Evolutionary conservation across 1,140 invertebrate species (phyloP).

Genomic region (Pseudomyrmex flavicornis): DNA sequence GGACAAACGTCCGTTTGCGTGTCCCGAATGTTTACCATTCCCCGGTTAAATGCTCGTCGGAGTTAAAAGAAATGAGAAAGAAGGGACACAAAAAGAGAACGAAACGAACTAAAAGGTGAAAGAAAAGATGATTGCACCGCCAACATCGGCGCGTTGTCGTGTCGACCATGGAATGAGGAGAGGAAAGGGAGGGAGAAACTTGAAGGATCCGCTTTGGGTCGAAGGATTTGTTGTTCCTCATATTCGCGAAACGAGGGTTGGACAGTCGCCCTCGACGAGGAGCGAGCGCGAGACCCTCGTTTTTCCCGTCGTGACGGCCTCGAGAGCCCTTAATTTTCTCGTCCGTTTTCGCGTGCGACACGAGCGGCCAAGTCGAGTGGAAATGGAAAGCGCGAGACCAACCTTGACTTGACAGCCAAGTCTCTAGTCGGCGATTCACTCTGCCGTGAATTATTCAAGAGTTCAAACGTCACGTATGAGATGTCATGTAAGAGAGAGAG

Average conservation of each 20-base stretch:
- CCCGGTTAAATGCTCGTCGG: conserved; percentile 67
- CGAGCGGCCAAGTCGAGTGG: conserved; percentile 68
- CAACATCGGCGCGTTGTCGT: conserved; percentile 62
- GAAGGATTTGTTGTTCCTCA: conserved; percentile 41
- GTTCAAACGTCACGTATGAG: conserved; percentile 73
- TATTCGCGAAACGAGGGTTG: conserved; percentile 59
- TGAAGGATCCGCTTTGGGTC: conserved; percentile 36
- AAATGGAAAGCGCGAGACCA: conserved; percentile 72
- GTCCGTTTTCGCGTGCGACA: conserved; percentile 74
- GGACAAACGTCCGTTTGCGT: conserved; percentile 70
- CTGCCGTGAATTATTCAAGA: conserved; percentile 66
- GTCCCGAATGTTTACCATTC: conserved; percentile 77
- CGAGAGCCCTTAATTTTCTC: conserved; percentile 74
- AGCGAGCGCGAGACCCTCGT: conserved; percentile 21
- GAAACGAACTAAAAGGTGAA: conserved; percentile 67
- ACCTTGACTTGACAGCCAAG: conserved; percentile 60
- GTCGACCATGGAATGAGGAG: conserved; percentile 3
- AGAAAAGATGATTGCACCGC: conserved; percentile 72
- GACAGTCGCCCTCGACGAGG: conserved; percentile 56
- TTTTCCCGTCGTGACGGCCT: conserved; percentile 68
- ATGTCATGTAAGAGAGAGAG: conserved; percentile 66
- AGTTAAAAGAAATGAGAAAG: conserved; percentile 33
- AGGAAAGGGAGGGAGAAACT: background rate
- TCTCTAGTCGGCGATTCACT: conserved; percentile 70
- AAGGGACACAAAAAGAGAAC: conserved; percentile 56